Conservation (phyloP, 2,113 vertebrate species). For the Euleptes europaea region DNA sequence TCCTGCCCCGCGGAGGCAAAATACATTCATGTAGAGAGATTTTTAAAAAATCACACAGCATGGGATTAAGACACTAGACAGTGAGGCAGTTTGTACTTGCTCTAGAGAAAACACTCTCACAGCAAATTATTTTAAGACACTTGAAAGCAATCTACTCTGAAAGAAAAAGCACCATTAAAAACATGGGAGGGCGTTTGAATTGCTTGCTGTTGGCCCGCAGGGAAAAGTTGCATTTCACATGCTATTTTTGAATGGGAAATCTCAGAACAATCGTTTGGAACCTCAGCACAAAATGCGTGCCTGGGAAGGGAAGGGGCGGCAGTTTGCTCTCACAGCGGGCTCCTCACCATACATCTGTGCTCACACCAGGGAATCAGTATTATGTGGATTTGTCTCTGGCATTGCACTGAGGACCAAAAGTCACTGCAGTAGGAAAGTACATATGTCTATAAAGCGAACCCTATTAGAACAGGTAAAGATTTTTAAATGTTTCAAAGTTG, state of each 20-base stretch:
- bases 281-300: conserved; percentile 11
- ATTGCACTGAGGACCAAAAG: conserved; percentile 1
- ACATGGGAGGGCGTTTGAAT: conserved; percentile 48
- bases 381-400: background rate
- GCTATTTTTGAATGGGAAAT: conserved; percentile 49
- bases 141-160: conserved; percentile 63
- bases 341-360: conserved; percentile 2
- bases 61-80: conserved; percentile 64
- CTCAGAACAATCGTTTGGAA: background rate
- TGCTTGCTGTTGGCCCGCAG: conserved; percentile 49
- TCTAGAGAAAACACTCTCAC: conserved; percentile 54
- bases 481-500: background rate
- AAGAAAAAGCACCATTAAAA: conserved; percentile 65
- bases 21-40: conserved; percentile 38
- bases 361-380: background rate
- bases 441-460: background rate
- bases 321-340: conserved; percentile 1
- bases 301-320: conserved; percentile 10
- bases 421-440: conserved; percentile 1
- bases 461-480: background rate
- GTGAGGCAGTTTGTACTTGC: conserved; percentile 64
- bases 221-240: conserved; percentile 32
- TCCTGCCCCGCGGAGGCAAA: conserved; percentile 52
- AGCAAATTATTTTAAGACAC: conserved; percentile 68
- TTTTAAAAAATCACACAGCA: conserved; percentile 22